Base-by-base conservation (phyloP, 2,888 invertebrate genomes). In the Ceratothoa steindachneri region DNA sequence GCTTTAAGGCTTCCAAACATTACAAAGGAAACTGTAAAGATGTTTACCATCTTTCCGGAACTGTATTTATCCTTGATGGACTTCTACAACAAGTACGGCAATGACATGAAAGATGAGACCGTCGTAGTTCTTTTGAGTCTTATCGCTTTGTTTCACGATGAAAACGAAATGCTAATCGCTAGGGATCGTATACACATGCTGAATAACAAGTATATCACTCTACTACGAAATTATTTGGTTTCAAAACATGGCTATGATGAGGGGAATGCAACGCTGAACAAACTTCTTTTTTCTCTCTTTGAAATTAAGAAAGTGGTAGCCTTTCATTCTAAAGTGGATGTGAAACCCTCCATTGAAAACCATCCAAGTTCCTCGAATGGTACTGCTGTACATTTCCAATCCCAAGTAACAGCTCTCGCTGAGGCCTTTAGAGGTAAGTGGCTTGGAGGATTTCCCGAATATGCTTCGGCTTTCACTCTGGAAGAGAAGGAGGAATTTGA, bases 71-170 rank as follows among this genome's bases (percentile, higher is more conserved):
- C 68, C 28, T 68, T 77, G 19, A 75, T 73, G 67, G 70, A 72
- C 28, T 77, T 75, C 60, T 75, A 75, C 24, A 71, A 67, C 2
- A 73, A 72, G 27, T 77, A 76, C 70, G 73, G 68, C 7, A 53
- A 29, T 27, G 73, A 73, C 9, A 24, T 76, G 19, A 72, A 76
- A 66, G 76, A 76, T 72, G 76, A 76, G 55, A 70, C 70, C 30
- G 30, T 76, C 55, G 53, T 76, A 9, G 65, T 31, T 53, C 67
- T 76, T 19, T 65, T 76, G 12, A 67, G 72, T 67, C 29, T 76
- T 24, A 66, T 76, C 29, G 73, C 76, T 2, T 72, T 72, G 53
- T 76, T 76, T 69, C 76, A 76, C 15, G 41, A 5, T 41, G 41
- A 15, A 41, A 41, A 41, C 15, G 41, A 41, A 15, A 41, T 9